Percentiles rank a stretch among this genome's conserved stretches.
Conservation (phyloP, 2,797 vertebrate species). For the Syngnathus rostellatus region DNA sequence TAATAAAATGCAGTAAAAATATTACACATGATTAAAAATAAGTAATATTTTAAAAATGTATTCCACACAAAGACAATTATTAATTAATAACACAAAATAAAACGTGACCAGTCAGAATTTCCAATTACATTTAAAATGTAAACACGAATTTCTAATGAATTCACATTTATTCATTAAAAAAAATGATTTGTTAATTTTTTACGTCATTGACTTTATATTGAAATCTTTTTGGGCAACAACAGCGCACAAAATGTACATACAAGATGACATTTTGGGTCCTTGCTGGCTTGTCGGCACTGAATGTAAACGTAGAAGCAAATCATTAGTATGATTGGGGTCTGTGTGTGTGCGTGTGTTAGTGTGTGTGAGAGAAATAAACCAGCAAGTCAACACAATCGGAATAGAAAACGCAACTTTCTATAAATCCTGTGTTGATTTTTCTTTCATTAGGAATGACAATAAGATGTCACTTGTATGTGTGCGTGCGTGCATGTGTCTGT, state of each 20-base stretch:
- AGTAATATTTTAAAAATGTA: too few species aligned
- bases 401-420: neutral
- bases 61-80: too few species aligned
- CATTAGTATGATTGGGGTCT: neutral
- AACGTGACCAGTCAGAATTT: neutral
- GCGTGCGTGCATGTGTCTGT: neutral
- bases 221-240: neutral
- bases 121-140: neutral
- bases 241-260: neutral
- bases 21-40: neutral
- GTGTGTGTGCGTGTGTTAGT: neutral
- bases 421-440: slow-evolving; percentile 5
- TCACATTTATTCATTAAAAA: neutral
- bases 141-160: neutral
- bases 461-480: neutral
- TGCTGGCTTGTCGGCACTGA: slow-evolving; percentile 4
- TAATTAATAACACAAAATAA: too few species aligned
- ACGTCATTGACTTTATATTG: neutral
- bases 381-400: slow-evolving; percentile 7
- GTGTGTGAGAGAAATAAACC: neutral
- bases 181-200: neutral
- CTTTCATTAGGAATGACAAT: neutral
- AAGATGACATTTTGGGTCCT: neutral
- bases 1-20: neutral
- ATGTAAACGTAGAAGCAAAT: slow-evolving; percentile 3